Percentiles rank a stretch among this genome's conserved stretches.
Evolutionary conservation across 2,888 invertebrate genomes (phyloP).

Genomic region (Cryptus armator): DNA sequence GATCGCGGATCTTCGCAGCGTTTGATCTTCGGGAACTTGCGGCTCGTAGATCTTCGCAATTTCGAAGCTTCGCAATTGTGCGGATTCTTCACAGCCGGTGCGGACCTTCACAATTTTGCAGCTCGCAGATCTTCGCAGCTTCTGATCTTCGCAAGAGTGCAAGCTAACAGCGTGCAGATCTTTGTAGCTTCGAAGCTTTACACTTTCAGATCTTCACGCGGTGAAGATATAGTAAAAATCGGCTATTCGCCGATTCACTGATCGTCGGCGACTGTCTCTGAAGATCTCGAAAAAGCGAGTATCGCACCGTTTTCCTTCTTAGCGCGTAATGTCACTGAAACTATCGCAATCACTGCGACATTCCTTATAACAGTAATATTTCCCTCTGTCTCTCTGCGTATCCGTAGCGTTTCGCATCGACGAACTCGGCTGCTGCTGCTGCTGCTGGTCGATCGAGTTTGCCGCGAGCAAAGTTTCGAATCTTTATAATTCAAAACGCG

Average conservation of each 20-base stretch:
- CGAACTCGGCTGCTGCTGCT: background rate
- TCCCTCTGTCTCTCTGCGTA: conserved; percentile 6
- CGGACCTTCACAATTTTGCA: background rate
- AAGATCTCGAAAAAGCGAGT: background rate
- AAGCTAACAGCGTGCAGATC: background rate
- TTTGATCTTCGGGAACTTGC: background rate
- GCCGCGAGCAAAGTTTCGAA: background rate
- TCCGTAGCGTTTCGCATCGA: conserved; percentile 22
- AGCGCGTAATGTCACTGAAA: conserved; percentile 31
- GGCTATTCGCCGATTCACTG: background rate
- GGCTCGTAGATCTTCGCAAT: background rate
- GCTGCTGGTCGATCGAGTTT: background rate
- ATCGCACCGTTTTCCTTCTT: background rate
- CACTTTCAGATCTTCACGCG: background rate
- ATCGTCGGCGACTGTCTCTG: background rate
- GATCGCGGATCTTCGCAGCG: background rate
- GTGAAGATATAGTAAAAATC: background rate
- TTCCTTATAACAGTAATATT: conserved; percentile 19
- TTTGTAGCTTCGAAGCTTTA: background rate
- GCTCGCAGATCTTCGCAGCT: background rate
- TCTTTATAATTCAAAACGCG: background rate
- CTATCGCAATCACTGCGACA: conserved; percentile 32
- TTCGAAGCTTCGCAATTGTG: background rate
- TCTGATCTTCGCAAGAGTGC: background rate
- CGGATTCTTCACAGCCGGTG: background rate